A percentile compares a stretch with the other conserved stretches of the same genome.
These are phyloP conservation scores for Erpornis zantholeuca DNA, from an alignment of 2,113 vertebrate genomes.

Conservation along the genomic window DNA sequence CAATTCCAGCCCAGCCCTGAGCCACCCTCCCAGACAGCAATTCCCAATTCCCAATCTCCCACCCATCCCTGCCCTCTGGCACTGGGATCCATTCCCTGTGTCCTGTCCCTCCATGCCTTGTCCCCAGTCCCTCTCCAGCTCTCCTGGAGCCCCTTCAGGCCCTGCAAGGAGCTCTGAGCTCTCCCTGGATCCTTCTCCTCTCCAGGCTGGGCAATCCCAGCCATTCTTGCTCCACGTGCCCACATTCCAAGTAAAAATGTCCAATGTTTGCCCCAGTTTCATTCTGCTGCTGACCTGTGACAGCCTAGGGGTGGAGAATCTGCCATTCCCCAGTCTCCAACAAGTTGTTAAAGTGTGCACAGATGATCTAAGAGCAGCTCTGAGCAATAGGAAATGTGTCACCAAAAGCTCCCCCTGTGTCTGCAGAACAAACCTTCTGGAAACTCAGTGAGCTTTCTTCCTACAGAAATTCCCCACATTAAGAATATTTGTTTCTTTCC, in stretches of 20 bases:
- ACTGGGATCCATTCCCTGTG: background rate
- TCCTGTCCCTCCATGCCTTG: background rate
- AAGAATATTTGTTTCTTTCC: background rate
- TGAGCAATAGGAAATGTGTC: background rate
- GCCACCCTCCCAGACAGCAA: background rate
- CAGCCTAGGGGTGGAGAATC: background rate
- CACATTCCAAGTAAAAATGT: background rate
- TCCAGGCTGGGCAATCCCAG: background rate
- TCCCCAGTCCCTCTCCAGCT: background rate
- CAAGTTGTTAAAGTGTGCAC: background rate
- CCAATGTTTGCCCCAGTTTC: accelerated
- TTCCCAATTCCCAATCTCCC: background rate
- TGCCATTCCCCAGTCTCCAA: accelerated
- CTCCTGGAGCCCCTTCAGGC: background rate
- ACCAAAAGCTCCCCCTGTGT: accelerated
- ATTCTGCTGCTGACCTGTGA: accelerated
- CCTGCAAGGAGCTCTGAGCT: background rate
- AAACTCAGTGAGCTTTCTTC: accelerated
- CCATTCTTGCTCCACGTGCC: background rate
- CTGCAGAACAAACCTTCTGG: background rate
- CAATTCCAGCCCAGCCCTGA: background rate
- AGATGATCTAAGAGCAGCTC: no score
- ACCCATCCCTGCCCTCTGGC: background rate
- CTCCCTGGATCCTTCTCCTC: background rate
- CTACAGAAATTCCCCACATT: background rate